Base-by-base conservation (phyloP, 2,113 vertebrate genomes). In the Alligator sinensis region DNA sequence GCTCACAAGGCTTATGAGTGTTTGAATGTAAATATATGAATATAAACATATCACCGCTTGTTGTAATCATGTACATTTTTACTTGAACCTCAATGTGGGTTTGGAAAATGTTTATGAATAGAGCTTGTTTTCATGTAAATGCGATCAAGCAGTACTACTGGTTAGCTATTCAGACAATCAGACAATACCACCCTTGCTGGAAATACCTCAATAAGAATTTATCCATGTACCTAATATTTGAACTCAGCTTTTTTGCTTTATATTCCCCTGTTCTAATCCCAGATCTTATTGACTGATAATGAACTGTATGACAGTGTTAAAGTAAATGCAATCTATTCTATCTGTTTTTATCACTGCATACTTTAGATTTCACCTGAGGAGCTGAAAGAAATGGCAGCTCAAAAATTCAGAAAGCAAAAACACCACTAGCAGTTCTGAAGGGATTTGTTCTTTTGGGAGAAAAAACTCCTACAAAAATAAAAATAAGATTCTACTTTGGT, bases 61-160 rank as follows among this genome's bases (percentile, higher is more conserved):
- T 95, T 97, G 95, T 97, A 97, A 97, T 98, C 97, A 96, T 96
- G 97, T 72, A 95, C 94, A 95, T 97, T 98, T 98, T 98, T 93
- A 93, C 94, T 97, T 96, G 97, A 97, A 97, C 87, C 94, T 97
- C 95, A 96, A 93, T 96, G 97, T 97, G 94, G 96, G 96, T 97
- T 97, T 97, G 94, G 95, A 97, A 98, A 91, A 96, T 93, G 95
- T 96, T 96, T 96, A 96, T 98, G 97, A 98, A 98, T 97, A 96
- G 97, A 96, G 95, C 92, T 97, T 97, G 97, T 98, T 98, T 98
- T 97, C 97, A 98, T 98, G 97, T 97, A 98, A 98, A 98, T 98
- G 96, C 96, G 95, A 97, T 97, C 95, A 97, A 97, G 96, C 94
- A 92, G 96, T 95, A 98, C 96, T 85, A 96, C 95, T 97, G 96